phyloP scores from a whole-genome alignment of 2,888 invertebrate species.

The Latrodectus hesperus region DNA sequence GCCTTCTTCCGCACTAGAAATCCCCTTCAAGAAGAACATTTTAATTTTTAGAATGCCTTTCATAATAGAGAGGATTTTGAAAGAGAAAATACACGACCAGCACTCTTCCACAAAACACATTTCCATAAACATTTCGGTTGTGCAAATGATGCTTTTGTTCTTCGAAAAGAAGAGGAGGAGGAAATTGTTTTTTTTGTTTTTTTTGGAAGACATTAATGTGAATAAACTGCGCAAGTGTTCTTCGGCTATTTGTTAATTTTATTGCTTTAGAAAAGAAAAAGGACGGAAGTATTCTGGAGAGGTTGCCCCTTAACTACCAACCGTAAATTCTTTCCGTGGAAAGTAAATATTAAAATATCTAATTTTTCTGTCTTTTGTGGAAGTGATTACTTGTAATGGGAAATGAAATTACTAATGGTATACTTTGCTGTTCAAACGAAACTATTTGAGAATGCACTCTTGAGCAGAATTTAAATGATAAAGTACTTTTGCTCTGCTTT shows the following conservation, averaged over 20 bases:
- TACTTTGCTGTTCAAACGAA: not conserved
- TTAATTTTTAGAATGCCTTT: slow-evolving; percentile 43
- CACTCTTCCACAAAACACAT: slow-evolving; percentile 36
- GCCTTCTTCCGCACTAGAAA: slow-evolving; percentile 26
- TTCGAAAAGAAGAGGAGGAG: slow-evolving; percentile 11
- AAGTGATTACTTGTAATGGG: slow-evolving; percentile 22
- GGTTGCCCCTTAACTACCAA: slow-evolving; percentile 22
- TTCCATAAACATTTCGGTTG: slow-evolving; percentile 52
- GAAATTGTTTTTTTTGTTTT: not conserved
- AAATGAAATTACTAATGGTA: slow-evolving; percentile 10
- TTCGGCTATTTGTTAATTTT: slow-evolving; percentile 52
- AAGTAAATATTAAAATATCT: slow-evolving; percentile 45
- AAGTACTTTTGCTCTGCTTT: not conserved
- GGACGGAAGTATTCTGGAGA: slow-evolving; percentile 11
- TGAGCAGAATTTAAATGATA: slow-evolving; percentile 12
- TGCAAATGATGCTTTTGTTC: slow-evolving; percentile 51
- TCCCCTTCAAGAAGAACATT: slow-evolving; percentile 34
- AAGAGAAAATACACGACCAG: slow-evolving; percentile 29
- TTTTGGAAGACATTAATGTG: slow-evolving; percentile 44
- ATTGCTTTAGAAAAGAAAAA: slow-evolving; percentile 37
- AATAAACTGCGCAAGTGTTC: slow-evolving; percentile 36
- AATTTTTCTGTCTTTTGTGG: slow-evolving; percentile 28
- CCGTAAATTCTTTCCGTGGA: slow-evolving; percentile 16
- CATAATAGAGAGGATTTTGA: slow-evolving; percentile 36
- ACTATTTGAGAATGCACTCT: not conserved